Percentiles rank a stretch among this genome's conserved stretches.
phyloP scores from a whole-genome alignment of 2,113 vertebrate genomes.

The Typhlomys cinereus region DNA sequence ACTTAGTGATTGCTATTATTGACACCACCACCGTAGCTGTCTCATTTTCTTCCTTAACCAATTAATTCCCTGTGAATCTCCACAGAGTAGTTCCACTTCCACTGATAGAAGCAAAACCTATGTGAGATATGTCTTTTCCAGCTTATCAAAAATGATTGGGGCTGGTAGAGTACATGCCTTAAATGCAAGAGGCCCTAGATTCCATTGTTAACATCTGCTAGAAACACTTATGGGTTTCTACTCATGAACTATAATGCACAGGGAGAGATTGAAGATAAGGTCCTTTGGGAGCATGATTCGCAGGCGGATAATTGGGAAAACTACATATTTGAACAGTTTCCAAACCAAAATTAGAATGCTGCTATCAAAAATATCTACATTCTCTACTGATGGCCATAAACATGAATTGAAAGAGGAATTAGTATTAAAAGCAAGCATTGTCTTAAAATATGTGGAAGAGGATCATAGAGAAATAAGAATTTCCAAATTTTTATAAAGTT shows the following conservation, averaged over 20 bases:
- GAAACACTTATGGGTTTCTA: background rate
- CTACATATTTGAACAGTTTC: background rate
- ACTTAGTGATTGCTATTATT: background rate
- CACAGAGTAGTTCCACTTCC: background rate
- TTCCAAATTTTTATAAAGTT: background rate
- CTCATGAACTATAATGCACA: background rate
- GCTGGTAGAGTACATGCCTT: background rate
- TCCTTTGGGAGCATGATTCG: background rate
- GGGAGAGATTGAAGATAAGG: background rate
- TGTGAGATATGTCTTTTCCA: background rate
- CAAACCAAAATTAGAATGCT: background rate
- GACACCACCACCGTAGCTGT: background rate
- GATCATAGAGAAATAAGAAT: background rate
- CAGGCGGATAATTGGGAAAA: background rate
- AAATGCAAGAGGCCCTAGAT: background rate
- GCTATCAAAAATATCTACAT: background rate
- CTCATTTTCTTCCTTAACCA: background rate
- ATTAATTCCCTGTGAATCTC: background rate
- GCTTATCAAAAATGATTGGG: background rate
- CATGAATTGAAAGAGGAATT: background rate
- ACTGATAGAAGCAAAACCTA: background rate
- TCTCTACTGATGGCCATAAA: background rate
- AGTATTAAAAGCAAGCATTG: background rate
- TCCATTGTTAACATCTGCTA: background rate
- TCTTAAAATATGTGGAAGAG: constrained; percentile 26